Conservation (phyloP, 2,113 vertebrate species). For the Piprites chloris region DNA sequence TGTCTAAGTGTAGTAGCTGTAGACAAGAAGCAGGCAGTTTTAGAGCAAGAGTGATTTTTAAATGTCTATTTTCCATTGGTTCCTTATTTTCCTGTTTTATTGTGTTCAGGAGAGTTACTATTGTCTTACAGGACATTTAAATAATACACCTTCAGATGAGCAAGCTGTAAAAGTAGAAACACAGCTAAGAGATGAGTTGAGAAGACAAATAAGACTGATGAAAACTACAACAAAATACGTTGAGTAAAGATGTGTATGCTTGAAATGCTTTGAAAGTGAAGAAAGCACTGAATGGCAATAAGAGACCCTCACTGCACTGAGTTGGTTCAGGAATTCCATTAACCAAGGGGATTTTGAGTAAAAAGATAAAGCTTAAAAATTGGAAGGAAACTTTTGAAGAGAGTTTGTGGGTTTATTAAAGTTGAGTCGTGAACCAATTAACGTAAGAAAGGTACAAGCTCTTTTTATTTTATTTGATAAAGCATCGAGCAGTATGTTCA, state of each 20-base stretch:
- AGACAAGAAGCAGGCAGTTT: not conserved
- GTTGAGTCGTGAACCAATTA: constrained; percentile 33
- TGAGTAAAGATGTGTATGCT: not conserved
- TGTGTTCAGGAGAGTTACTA: not conserved
- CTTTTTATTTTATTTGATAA: constrained; percentile 20
- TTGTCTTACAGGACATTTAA: not conserved
- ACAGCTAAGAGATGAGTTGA: not conserved
- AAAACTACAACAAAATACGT: not conserved
- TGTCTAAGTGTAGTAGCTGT: not conserved
- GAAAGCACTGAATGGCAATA: not conserved
- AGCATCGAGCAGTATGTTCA: not conserved
- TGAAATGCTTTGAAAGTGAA: not conserved
- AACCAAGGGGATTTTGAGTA: not conserved
- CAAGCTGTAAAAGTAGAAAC: not conserved
- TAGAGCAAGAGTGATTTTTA: not conserved
- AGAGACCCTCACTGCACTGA: not conserved
- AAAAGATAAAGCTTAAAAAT: not conserved
- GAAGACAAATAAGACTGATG: not conserved
- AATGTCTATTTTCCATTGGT: not conserved
- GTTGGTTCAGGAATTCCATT: not conserved
- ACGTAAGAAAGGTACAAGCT: constrained; percentile 22
- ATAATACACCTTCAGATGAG: not conserved
- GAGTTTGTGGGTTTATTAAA: constrained; percentile 5
- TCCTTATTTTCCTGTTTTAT: not conserved
- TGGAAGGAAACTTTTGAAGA: not conserved